Evolutionary conservation across 2,888 invertebrate genomes (phyloP).

Genomic region (Dusona sp.): DNA sequence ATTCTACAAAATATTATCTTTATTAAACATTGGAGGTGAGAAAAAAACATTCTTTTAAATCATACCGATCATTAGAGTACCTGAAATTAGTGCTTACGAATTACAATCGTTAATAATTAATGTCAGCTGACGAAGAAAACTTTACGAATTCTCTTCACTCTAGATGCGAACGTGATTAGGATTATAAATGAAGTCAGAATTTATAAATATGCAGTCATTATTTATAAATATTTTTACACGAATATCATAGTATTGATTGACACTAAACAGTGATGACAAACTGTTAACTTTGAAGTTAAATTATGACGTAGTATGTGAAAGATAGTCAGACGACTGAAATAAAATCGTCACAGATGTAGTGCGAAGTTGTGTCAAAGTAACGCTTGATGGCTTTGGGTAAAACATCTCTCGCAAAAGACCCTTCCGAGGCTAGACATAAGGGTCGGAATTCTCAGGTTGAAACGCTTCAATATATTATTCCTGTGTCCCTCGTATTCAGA

Average conservation of each 20-base stretch:
- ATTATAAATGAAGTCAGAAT: not conserved
- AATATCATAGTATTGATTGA: not conserved
- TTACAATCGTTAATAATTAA: not conserved
- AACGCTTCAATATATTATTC: conserved; percentile 13
- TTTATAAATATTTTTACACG: not conserved
- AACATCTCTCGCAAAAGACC: not conserved
- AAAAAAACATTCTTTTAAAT: not conserved
- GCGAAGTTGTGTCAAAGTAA: conserved; percentile 11
- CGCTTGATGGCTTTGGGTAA: not conserved
- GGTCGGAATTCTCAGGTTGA: conserved; percentile 1
- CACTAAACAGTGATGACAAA: not conserved
- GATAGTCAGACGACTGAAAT: not conserved
- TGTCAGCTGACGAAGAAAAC: not conserved
- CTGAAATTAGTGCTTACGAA: not conserved
- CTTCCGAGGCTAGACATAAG: not conserved
- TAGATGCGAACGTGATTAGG: not conserved
- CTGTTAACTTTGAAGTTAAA: not conserved
- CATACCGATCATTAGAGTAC: not conserved
- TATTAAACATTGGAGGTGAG: not conserved
- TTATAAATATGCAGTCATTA: no score
- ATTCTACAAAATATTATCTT: not conserved
- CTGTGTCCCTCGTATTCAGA: not conserved
- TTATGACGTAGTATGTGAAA: not conserved
- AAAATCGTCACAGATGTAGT: not conserved
- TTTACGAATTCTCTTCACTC: no score